phyloP scores from a whole-genome alignment of 1,140 invertebrate genomes.

The Littorina saxatilis region DNA sequence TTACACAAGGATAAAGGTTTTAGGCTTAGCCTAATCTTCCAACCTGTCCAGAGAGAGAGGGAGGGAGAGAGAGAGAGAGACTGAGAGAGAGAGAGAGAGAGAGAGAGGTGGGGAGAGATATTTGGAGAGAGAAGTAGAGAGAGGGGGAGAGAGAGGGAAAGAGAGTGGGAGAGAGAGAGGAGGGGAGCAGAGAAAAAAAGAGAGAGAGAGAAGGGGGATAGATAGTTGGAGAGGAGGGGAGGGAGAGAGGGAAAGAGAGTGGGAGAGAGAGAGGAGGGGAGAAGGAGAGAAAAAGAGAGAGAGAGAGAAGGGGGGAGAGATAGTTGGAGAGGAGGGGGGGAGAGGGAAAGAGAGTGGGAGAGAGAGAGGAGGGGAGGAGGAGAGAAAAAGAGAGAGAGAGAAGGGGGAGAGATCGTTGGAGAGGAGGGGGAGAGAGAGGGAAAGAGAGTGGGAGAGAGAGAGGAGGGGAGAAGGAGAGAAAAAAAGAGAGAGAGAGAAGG shows the following conservation, averaged over 20 bases:
- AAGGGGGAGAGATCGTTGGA: too few species aligned
- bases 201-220: not conserved
- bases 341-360: too few species aligned
- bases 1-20: too few species aligned
- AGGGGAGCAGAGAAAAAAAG: not conserved
- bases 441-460: too few species aligned
- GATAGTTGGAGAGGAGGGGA: not conserved
- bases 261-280: not conserved
- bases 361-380: not conserved
- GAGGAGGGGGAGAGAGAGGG: too few species aligned
- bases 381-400: conserved; percentile 11
- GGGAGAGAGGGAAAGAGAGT: not conserved
- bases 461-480: conserved; percentile 21
- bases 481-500: conserved; percentile 27
- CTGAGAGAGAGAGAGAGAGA: not conserved
- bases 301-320: not conserved
- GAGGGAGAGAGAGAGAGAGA: not conserved
- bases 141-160: not conserved
- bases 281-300: not conserved
- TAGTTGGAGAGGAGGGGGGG: too few species aligned
- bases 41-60: not conserved
- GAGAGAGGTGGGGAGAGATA: too few species aligned
- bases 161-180: not conserved
- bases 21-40: too few species aligned
- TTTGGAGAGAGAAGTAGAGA: not conserved